A percentile compares a stretch with the other conserved stretches of the same genome.
These are phyloP conservation scores for Leptopterna dolabrata DNA, from an alignment of 2,888 invertebrate species.

Conservation along the genomic window DNA sequence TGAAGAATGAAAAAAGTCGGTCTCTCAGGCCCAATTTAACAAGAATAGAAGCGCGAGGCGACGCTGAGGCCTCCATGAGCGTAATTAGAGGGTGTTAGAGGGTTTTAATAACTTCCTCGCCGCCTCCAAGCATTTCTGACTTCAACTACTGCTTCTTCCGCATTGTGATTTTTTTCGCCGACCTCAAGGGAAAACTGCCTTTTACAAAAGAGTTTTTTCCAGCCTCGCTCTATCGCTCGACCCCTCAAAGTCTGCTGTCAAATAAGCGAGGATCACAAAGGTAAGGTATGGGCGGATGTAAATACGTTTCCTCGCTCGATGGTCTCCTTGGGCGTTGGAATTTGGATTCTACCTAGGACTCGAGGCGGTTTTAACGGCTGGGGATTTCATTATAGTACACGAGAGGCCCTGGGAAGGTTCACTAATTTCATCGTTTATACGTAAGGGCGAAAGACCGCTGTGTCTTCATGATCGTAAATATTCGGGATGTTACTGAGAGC, in stretches of 20 bases:
- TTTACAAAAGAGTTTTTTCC: background rate
- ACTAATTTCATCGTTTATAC: background rate
- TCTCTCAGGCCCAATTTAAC: constrained; percentile 3
- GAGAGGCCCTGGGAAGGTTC: background rate
- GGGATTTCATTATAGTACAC: background rate
- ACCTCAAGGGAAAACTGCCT: background rate
- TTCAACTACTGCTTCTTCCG: constrained; percentile 1
- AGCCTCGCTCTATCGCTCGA: background rate
- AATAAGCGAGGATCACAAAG: background rate
- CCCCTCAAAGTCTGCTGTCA: background rate
- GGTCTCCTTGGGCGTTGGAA: background rate
- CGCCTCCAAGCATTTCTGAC: background rate
- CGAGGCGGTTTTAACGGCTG: background rate
- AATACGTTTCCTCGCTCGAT: background rate
- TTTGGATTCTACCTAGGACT: background rate
- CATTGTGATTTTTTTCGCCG: background rate
- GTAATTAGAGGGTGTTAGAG: constrained; percentile 3
- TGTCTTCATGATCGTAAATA: background rate
- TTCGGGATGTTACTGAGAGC: background rate
- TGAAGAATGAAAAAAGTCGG: background rate
- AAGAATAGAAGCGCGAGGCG: background rate
- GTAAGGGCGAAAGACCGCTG: background rate
- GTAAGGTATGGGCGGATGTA: background rate
- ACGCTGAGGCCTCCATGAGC: background rate
- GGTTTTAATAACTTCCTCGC: constrained; percentile 3